A percentile compares a stretch with the other conserved stretches of the same genome.
Evolutionary conservation across 2,113 vertebrate genomes (phyloP).

Genomic region (Toxotes jaculatrix): DNA sequence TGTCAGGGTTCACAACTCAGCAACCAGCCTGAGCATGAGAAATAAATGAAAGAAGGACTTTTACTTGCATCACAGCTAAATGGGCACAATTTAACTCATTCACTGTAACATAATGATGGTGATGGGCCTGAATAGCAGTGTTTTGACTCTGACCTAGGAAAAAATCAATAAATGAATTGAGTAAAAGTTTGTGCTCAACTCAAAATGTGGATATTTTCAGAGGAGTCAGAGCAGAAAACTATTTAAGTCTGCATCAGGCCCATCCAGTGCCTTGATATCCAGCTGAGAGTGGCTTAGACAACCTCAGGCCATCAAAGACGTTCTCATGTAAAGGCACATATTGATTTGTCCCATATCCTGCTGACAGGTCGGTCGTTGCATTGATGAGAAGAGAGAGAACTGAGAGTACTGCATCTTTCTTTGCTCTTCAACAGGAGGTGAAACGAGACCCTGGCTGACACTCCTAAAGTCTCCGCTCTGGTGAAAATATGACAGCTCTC

Average conservation of each 20-base stretch:
- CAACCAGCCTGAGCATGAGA: conserved; percentile 6
- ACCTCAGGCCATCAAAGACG: conserved; percentile 50
- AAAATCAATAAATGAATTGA: background rate
- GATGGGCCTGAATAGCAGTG: background rate
- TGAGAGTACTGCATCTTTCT: conserved; percentile 34
- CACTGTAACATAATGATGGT: background rate
- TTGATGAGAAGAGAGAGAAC: conserved; percentile 57
- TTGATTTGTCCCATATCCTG: conserved; percentile 65
- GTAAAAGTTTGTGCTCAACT: background rate
- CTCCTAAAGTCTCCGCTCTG: conserved; percentile 25
- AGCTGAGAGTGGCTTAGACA: background rate
- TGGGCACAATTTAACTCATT: background rate
- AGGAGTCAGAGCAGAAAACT: background rate
- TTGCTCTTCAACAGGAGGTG: conserved; percentile 31
- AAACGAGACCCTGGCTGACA: conserved; percentile 43
- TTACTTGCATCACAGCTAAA: background rate
- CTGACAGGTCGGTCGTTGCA: conserved; percentile 41
- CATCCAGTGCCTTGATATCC: conserved; percentile 1
- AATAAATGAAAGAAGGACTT: conserved; percentile 3
- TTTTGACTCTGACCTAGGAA: background rate
- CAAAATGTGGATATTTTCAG: background rate
- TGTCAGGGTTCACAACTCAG: conserved; percentile 29
- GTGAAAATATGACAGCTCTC: conserved; percentile 44
- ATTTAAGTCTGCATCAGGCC: background rate
- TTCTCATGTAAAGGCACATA: conserved; percentile 55